A percentile compares a stretch with the other conserved stretches of the same genome.
Conservation (phyloP, 2,797 vertebrate genomes). For the Fistularia tabacaria region DNA sequence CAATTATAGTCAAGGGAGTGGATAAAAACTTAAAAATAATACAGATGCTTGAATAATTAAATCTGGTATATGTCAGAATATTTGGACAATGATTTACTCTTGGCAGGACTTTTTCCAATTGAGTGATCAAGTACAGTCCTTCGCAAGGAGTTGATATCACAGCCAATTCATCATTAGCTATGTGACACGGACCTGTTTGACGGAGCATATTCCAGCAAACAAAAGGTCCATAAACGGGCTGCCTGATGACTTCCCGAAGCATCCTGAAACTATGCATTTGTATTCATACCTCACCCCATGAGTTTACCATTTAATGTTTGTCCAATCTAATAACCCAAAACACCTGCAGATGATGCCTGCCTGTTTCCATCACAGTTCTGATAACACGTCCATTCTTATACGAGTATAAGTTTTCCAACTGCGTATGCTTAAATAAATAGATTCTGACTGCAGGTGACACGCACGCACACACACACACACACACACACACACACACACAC, state of each 20-base stretch:
- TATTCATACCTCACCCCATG: conserved; percentile 10
- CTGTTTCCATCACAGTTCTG: conserved; percentile 11
- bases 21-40: too few relatives aligned
- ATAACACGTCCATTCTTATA: conserved; percentile 18
- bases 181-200: not conserved
- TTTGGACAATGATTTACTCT: not conserved
- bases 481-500: conserved; percentile 9
- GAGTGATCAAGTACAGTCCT: not conserved
- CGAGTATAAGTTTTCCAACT: conserved; percentile 1
- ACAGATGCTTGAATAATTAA: not conserved
- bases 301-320: conserved; percentile 12
- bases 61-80: not conserved
- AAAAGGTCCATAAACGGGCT: too few relatives aligned
- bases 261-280: conserved; percentile 4
- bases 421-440: conserved; percentile 25
- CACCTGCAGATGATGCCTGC: conserved; percentile 12
- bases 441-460: conserved; percentile 4
- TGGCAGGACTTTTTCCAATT: not conserved
- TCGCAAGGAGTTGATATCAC: not conserved
- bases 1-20: too few relatives aligned
- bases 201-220: too few relatives aligned
- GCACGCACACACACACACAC: conserved; percentile 9
- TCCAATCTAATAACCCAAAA: conserved; percentile 12
- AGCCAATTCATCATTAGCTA: not conserved
- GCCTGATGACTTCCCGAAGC: conserved; percentile 1